Percentiles rank a stretch among this genome's conserved stretches.
Conservation (phyloP, 2,797 vertebrate species). For the Lates japonicus region DNA sequence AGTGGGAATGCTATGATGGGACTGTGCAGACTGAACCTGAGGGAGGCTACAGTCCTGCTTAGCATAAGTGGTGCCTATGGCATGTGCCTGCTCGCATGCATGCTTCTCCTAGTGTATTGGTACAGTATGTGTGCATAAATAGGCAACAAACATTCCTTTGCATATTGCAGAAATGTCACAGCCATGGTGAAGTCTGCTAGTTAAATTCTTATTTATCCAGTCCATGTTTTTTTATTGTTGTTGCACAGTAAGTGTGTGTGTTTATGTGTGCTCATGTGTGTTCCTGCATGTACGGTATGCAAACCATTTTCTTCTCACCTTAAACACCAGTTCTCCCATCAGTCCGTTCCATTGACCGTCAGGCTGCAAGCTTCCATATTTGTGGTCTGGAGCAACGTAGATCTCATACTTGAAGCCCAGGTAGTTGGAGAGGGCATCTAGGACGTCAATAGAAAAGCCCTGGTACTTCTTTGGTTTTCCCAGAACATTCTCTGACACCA, state of each 20-base stretch:
- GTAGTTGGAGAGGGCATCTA: constrained; percentile 96
- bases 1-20: constrained; percentile 15
- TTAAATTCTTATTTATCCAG: constrained; percentile 2
- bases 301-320: constrained; percentile 86
- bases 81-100: constrained; percentile 13
- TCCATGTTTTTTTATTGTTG: neutral
- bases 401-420: constrained; percentile 99
- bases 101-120: constrained; percentile 11
- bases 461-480: constrained; percentile 99
- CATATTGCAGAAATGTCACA: neutral
- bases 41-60: constrained; percentile 16
- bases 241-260: neutral
- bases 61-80: constrained; percentile 28
- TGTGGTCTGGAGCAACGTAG: constrained; percentile 96
- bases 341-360: constrained; percentile 97
- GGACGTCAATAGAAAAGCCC: constrained; percentile 96
- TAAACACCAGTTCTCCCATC: constrained; percentile 96
- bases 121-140: constrained; percentile 5
- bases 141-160: neutral
- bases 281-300: neutral
- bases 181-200: neutral
- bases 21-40: constrained; percentile 27
- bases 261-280: neutral
- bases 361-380: constrained; percentile 94
- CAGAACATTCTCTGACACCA: constrained; percentile 98